Evolutionary conservation across 2,113 vertebrate genomes (phyloP).

Genomic region (Aspidoscelis tigris): DNA sequence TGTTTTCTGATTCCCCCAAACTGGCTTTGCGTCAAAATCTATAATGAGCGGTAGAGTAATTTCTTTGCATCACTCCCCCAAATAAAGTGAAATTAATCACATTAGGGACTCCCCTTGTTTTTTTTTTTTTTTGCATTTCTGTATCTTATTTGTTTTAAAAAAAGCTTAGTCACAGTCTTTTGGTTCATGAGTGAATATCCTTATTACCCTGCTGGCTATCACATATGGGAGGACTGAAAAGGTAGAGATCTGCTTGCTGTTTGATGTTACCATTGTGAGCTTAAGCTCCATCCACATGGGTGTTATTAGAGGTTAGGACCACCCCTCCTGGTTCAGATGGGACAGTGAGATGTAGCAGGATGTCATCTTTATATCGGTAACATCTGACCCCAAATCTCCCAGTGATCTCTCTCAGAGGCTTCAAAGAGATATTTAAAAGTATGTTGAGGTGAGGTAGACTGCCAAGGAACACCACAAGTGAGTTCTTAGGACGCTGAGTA

Average conservation of each 20-base stretch:
- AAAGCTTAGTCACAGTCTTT: not conserved
- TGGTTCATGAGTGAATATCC: rapidly evolving
- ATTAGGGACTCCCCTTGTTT: slow-evolving; percentile 28
- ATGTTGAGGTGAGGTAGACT: no score
- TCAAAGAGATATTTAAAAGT: no score
- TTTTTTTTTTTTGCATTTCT: slow-evolving; percentile 17
- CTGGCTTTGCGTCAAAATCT: slow-evolving; percentile 64
- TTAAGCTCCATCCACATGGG: not conserved
- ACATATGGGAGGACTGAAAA: not conserved
- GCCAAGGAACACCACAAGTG: no score
- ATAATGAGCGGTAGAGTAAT: slow-evolving; percentile 54
- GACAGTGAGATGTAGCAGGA: no score
- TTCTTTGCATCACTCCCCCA: slow-evolving; percentile 52
- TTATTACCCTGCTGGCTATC: no score
- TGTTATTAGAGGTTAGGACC: no score
- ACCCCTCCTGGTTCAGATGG: no score
- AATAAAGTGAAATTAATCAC: slow-evolving; percentile 62
- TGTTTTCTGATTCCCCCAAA: slow-evolving; percentile 39
- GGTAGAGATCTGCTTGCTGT: not conserved
- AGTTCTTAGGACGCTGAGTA: no score
- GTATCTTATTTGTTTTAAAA: slow-evolving; percentile 45
- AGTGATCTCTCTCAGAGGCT: no score
- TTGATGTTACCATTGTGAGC: not conserved
- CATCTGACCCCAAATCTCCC: no score
- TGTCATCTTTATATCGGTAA: no score